phyloP scores from a whole-genome alignment of 2,113 vertebrate species.

The Harpagus bidentatus region DNA sequence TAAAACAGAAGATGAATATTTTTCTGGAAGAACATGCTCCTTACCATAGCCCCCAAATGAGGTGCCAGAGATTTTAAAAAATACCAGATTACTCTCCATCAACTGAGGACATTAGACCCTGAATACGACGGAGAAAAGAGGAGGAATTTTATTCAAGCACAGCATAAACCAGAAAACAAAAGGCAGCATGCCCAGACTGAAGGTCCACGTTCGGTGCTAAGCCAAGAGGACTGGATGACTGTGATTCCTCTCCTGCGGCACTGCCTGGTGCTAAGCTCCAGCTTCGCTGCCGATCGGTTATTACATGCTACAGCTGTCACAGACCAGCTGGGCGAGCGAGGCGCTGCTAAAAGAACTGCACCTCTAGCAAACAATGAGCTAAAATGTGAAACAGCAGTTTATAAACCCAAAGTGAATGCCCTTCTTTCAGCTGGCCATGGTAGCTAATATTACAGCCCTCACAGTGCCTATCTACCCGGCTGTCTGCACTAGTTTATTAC shows the following conservation, averaged over 20 bases:
- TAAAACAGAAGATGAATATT: neutral
- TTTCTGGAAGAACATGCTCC: neutral
- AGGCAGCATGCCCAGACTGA: neutral
- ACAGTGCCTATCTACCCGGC: neutral
- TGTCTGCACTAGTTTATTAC: neutral
- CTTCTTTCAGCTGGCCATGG: neutral
- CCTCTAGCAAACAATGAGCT: neutral
- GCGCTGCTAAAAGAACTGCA: neutral
- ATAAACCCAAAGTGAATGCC: neutral
- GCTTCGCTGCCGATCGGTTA: neutral
- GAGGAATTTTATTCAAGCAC: neutral
- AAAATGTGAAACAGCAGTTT: neutral
- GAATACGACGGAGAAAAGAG: neutral
- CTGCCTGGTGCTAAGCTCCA: constrained; percentile 17
- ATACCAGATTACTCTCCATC: neutral
- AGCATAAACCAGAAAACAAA: neutral
- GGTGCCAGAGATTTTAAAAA: neutral
- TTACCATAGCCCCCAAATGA: neutral
- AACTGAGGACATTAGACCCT: neutral
- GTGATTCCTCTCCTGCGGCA: neutral
- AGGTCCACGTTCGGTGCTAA: neutral
- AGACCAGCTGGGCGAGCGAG: neutral
- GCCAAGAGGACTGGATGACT: neutral
- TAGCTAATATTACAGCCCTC: neutral
- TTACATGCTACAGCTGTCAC: neutral